phyloP scores from a whole-genome alignment of 2,797 vertebrate species.

The Rhinophrynus dorsalis region DNA sequence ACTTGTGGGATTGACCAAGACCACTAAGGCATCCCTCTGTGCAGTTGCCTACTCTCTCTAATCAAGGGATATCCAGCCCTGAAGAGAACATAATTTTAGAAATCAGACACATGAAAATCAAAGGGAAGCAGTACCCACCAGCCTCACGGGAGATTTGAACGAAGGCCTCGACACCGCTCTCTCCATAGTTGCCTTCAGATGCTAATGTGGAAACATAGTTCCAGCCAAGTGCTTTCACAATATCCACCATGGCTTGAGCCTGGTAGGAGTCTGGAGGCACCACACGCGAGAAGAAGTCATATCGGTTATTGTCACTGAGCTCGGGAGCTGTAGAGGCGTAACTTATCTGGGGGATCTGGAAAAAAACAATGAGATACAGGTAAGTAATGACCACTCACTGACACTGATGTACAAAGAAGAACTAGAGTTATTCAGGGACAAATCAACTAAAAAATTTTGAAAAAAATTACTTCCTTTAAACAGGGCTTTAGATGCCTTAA shows the following conservation, averaged over 20 bases:
- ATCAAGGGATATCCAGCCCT: too few relatives aligned
- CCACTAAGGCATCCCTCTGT: too few relatives aligned
- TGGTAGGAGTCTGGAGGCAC: slow-evolving; percentile 91
- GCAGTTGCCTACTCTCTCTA: too few relatives aligned
- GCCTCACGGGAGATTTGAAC: slow-evolving; percentile 87
- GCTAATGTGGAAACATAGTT: slow-evolving; percentile 90
- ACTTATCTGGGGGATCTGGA: slow-evolving; percentile 91
- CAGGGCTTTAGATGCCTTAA: too few relatives aligned
- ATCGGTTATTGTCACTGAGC: slow-evolving; percentile 86
- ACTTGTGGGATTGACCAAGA: too few relatives aligned
- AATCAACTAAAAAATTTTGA: too few relatives aligned
- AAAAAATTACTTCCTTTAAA: too few relatives aligned
- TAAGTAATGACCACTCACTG: too few relatives aligned
- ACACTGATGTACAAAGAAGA: too few relatives aligned
- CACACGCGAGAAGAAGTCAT: slow-evolving; percentile 89
- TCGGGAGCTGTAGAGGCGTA: slow-evolving; percentile 90
- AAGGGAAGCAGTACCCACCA: slow-evolving; percentile 59
- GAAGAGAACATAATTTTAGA: too few relatives aligned
- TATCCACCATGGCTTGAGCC: slow-evolving; percentile 90
- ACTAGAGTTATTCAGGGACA: too few relatives aligned
- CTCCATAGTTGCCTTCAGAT: slow-evolving; percentile 88
- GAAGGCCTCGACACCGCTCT: slow-evolving; percentile 88
- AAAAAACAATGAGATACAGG: not conserved
- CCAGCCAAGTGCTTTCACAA: slow-evolving; percentile 85
- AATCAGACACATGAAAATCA: too few relatives aligned